Conservation (phyloP, 2,797 vertebrate species). For the Chaenodraco wilsoni region DNA sequence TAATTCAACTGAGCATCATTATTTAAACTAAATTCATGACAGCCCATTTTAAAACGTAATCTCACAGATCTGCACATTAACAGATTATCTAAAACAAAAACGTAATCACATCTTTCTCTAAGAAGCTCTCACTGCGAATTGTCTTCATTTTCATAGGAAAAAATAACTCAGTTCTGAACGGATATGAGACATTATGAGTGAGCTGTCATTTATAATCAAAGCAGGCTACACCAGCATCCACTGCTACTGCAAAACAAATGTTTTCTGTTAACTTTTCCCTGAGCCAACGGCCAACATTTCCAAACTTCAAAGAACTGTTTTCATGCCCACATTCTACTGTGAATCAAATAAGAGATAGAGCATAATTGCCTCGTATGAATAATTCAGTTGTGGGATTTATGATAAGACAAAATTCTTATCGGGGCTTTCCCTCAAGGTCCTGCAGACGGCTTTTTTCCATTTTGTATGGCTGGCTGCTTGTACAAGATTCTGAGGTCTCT, state of each 20-base stretch:
- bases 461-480: constrained; percentile 56
- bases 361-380: constrained; percentile 75
- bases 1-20: not conserved
- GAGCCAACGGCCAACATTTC: constrained; percentile 63
- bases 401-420: constrained; percentile 74
- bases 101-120: constrained; percentile 16
- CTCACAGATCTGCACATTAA: not conserved
- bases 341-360: constrained; percentile 70
- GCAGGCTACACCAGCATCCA: constrained; percentile 37
- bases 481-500: constrained; percentile 59
- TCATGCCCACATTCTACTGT: constrained; percentile 65
- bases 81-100: constrained; percentile 22
- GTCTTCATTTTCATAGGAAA: constrained; percentile 13
- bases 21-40: not conserved
- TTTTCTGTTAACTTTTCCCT: constrained; percentile 67
- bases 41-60: constrained; percentile 5
- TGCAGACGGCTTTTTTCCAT: constrained; percentile 42
- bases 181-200: constrained; percentile 41
- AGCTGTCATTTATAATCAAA: constrained; percentile 67
- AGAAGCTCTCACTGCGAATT: constrained; percentile 23
- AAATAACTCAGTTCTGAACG: constrained; percentile 10
- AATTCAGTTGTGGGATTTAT: constrained; percentile 74
- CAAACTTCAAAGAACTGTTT: constrained; percentile 71
- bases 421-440: constrained; percentile 69
- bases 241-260: constrained; percentile 44